A percentile compares a stretch with the other conserved stretches of the same genome.
Evolutionary conservation across 2,888 invertebrate genomes (phyloP).

Genomic region (Chymomyza fuscimana): DNA sequence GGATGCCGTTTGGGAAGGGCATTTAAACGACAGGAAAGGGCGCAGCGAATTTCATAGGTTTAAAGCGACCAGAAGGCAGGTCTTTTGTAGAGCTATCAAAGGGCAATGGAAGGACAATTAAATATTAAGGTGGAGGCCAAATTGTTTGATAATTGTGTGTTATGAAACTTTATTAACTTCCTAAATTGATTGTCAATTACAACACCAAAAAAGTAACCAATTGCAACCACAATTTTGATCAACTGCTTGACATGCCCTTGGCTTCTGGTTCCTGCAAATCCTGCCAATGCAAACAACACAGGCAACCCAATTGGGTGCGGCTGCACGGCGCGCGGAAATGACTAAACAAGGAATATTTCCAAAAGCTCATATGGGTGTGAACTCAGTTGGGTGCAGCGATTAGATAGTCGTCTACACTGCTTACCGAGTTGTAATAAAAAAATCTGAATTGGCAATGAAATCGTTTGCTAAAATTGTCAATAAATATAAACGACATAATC

Average conservation of each 20-base stretch:
- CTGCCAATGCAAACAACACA: background rate
- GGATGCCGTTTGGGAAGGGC: constrained; percentile 17
- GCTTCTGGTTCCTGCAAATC: background rate
- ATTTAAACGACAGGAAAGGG: constrained; percentile 46
- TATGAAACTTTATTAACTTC: background rate
- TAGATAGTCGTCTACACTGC: background rate
- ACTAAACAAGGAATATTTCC: background rate
- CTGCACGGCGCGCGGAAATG: background rate
- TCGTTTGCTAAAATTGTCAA: background rate
- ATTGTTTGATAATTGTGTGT: no score
- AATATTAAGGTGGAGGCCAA: background rate
- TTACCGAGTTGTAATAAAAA: background rate
- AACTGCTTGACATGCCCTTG: background rate
- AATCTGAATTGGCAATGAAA: background rate
- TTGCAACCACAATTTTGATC: background rate
- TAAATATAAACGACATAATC: constrained; percentile 7
- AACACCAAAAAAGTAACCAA: background rate
- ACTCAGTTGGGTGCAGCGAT: background rate
- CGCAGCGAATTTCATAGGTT: constrained; percentile 42
- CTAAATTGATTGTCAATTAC: background rate
- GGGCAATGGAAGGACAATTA: background rate
- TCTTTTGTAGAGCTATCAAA: constrained; percentile 3
- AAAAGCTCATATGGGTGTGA: background rate
- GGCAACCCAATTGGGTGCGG: background rate
- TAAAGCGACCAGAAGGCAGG: constrained; percentile 32